These are phyloP conservation scores for Terrapene triunguis DNA, from an alignment of 2,113 vertebrate genomes.

Conservation along the genomic window DNA sequence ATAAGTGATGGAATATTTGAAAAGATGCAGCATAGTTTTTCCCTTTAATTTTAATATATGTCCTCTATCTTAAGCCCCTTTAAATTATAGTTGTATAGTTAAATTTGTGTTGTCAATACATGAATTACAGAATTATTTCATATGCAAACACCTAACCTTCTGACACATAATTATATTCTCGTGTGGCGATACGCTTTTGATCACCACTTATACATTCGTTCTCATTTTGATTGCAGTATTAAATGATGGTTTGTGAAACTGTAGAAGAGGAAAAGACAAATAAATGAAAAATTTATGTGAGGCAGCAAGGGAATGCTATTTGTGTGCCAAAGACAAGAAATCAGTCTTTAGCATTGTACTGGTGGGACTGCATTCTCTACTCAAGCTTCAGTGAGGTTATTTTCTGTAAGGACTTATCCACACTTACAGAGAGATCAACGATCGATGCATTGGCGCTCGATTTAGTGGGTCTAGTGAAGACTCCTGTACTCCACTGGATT, in stretches of 20 bases:
- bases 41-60: neutral
- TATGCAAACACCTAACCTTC: neutral
- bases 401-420: neutral
- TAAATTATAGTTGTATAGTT: neutral
- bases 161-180: neutral
- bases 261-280: neutral
- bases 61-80: neutral
- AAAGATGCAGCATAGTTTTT: neutral
- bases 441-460: no score
- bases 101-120: neutral
- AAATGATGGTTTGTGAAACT: neutral
- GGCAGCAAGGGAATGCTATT: rapidly evolving
- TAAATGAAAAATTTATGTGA: neutral
- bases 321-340: neutral
- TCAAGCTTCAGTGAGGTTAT: neutral
- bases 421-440: no score
- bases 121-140: neutral
- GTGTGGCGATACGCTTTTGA: neutral
- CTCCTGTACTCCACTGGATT: no score
- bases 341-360: neutral
- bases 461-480: no score
- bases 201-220: neutral
- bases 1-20: neutral
- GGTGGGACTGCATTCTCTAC: neutral
- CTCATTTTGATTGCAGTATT: neutral